A percentile compares a stretch with the other conserved stretches of the same genome.
Evolutionary conservation across 1,140 invertebrate genomes (phyloP).

Genomic region (Megathymus violae): DNA sequence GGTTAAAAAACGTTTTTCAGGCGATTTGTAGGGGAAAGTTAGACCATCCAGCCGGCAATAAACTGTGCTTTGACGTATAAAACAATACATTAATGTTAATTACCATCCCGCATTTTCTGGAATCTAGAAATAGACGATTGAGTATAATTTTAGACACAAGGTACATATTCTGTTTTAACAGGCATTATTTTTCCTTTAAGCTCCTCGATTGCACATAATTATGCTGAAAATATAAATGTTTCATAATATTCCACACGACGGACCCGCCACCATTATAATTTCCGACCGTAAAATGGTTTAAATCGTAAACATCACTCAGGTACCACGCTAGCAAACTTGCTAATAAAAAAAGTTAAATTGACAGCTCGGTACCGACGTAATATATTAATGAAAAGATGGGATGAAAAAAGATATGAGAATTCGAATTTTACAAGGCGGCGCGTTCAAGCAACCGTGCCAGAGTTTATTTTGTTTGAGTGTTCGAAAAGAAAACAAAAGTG

Average conservation of each 20-base stretch:
- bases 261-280: slow-evolving; percentile 41
- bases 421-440: slow-evolving; percentile 75
- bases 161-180: no score
- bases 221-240: slow-evolving; percentile 34
- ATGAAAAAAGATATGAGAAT: slow-evolving; percentile 67
- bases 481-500: slow-evolving; percentile 75
- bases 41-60: no score
- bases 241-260: slow-evolving; percentile 51
- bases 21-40: no score
- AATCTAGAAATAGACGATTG: no score
- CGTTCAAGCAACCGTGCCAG: slow-evolving; percentile 67
- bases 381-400: slow-evolving; percentile 80
- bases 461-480: slow-evolving; percentile 75
- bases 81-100: no score
- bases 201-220: no score
- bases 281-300: slow-evolving; percentile 54
- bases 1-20: no score
- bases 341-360: slow-evolving; percentile 62
- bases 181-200: no score
- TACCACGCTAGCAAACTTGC: slow-evolving; percentile 43
- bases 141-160: no score
- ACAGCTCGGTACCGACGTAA: slow-evolving; percentile 69
- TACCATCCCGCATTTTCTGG: no score
- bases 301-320: slow-evolving; percentile 45
- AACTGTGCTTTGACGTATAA: no score